Conservation (phyloP, 2,113 vertebrate species). For the Eurypyga helias region DNA sequence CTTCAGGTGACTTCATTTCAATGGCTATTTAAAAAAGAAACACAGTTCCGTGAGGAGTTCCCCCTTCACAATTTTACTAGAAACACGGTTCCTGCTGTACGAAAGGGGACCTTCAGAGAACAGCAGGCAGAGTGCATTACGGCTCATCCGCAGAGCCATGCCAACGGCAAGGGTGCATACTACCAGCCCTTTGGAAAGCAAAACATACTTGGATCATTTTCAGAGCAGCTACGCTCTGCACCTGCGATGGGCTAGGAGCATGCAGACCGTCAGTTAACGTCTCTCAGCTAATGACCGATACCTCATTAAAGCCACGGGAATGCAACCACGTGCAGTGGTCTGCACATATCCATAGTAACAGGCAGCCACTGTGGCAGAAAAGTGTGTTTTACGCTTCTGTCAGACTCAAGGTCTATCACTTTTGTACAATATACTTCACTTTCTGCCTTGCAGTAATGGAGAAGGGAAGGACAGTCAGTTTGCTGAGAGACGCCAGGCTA, state of each 20-base stretch:
- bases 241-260: background rate
- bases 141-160: background rate
- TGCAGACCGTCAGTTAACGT: background rate
- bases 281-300: background rate
- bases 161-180: background rate
- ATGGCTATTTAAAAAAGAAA: conserved; percentile 23
- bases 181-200: background rate
- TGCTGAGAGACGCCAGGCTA: background rate
- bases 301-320: background rate
- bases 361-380: background rate
- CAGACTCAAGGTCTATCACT: background rate
- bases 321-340: background rate
- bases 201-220: background rate
- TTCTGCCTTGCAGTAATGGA: background rate
- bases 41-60: background rate
- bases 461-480: background rate
- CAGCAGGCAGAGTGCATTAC: background rate
- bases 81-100: background rate
- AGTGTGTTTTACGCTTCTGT: background rate
- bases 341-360: background rate
- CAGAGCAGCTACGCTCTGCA: background rate
- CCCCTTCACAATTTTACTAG: background rate
- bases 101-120: background rate
- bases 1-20: conserved; percentile 35
- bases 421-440: background rate